Percentiles rank a stretch among this genome's conserved stretches.
phyloP scores from a whole-genome alignment of 2,888 invertebrate genomes.

The Agriopis aurantiaria region DNA sequence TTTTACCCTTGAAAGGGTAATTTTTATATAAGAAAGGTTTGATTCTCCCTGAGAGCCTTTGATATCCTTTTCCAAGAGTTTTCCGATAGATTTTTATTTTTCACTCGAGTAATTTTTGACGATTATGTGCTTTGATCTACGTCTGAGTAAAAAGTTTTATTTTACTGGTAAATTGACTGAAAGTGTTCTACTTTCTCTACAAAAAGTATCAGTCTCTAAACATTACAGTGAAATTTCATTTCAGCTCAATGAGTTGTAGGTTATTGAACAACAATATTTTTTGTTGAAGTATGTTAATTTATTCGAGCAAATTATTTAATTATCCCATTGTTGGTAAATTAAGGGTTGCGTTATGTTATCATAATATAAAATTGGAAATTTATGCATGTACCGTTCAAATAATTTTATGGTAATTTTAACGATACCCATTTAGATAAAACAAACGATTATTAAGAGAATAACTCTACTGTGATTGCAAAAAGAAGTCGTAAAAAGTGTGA shows the following conservation, averaged over 20 bases:
- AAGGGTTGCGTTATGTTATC: not conserved
- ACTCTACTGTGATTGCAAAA: not conserved
- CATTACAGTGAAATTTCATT: not conserved
- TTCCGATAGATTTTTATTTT: slow-evolving; percentile 37
- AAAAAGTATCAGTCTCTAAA: slow-evolving; percentile 1
- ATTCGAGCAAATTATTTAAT: not conserved
- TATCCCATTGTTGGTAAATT: not conserved
- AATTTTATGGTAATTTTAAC: slow-evolving; percentile 5
- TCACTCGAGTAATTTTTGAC: slow-evolving; percentile 36
- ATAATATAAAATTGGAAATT: slow-evolving; percentile 4
- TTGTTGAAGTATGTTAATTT: not conserved
- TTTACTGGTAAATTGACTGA: slow-evolving; percentile 27
- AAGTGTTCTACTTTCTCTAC: slow-evolving; percentile 1
- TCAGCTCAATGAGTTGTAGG: not conserved
- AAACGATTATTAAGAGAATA: not conserved
- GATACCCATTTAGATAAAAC: slow-evolving; percentile 1
- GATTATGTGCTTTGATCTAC: slow-evolving; percentile 38
- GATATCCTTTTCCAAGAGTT: slow-evolving; percentile 39
- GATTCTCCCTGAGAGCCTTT: slow-evolving; percentile 27
- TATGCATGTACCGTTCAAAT: slow-evolving; percentile 7
- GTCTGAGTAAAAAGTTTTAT: slow-evolving; percentile 23
- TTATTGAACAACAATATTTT: slow-evolving; percentile 1
- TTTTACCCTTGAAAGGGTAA: slow-evolving; percentile 17
- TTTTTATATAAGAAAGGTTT: slow-evolving; percentile 26
- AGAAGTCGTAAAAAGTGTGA: slow-evolving; percentile 4